Conservation (phyloP, 2,797 vertebrate species). For the Sitta carolinensis region DNA sequence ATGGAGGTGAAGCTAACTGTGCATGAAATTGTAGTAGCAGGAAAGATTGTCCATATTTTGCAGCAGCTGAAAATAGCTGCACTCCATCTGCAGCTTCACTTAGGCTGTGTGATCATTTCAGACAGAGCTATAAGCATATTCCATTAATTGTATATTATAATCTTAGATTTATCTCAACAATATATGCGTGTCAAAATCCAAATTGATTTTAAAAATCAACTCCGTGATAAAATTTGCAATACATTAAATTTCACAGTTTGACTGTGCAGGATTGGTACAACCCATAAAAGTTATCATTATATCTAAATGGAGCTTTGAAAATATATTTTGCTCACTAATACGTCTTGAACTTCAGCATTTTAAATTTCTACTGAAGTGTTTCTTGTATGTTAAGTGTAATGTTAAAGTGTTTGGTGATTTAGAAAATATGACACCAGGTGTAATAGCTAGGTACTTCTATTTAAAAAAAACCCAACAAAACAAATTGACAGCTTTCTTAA, state of each 20-base stretch:
- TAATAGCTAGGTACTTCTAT: not conserved
- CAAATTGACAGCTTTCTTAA: not conserved
- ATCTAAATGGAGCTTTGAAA: not conserved
- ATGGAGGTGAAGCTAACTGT: constrained; percentile 75
- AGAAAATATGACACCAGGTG: not conserved
- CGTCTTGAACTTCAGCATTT: not conserved
- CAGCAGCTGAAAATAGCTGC: constrained; percentile 74
- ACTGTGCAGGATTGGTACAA: not conserved
- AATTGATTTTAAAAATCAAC: not conserved
- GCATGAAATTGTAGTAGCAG: constrained; percentile 75
- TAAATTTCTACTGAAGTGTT: not conserved
- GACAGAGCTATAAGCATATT: constrained; percentile 33
- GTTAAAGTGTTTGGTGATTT: not conserved
- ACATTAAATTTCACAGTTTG: not conserved
- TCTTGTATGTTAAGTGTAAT: not conserved
- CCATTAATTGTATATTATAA: constrained; percentile 47
- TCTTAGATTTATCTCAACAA: not conserved
- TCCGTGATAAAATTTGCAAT: not conserved
- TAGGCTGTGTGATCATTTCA: constrained; percentile 43
- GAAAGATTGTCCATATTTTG: constrained; percentile 73
- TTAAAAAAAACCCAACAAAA: not conserved
- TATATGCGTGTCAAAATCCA: not conserved
- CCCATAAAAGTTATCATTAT: not conserved
- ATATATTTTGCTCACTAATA: not conserved
- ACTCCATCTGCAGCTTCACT: constrained; percentile 59